Conservation (phyloP, 2,113 vertebrate genomes). For the Apus apus region DNA sequence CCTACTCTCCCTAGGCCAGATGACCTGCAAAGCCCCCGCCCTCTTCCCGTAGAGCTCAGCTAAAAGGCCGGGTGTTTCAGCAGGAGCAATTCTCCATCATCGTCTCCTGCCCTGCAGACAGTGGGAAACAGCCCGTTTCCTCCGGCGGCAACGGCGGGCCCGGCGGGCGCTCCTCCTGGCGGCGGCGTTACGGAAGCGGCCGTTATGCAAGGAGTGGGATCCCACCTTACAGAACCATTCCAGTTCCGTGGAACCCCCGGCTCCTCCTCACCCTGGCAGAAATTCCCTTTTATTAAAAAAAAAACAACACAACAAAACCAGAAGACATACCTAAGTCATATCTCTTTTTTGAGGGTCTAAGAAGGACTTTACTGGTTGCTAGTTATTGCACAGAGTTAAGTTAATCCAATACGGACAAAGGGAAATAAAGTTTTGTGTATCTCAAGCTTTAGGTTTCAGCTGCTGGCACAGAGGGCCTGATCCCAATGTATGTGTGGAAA, state of each 20-base stretch:
- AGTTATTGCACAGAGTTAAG: not conserved
- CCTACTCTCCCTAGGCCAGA: not conserved
- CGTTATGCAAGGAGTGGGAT: slow-evolving; percentile 38
- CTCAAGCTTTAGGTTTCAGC: not conserved
- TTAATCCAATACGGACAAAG: not conserved
- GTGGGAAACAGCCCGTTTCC: too few relatives aligned
- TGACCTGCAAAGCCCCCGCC: not conserved
- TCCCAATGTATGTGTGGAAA: not conserved
- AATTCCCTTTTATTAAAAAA: not conserved
- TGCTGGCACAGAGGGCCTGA: not conserved
- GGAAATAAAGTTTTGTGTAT: not conserved
- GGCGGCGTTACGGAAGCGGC: not conserved
- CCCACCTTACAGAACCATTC: slow-evolving; percentile 7
- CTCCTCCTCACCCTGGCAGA: not conserved
- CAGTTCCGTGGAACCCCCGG: accelerated
- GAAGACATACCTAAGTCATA: not conserved
- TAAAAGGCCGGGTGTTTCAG: not conserved
- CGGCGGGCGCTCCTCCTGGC: not conserved
- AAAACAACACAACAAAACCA: too few relatives aligned
- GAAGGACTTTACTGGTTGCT: not conserved
- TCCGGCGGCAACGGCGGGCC: too few relatives aligned
- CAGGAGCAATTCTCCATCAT: not conserved
- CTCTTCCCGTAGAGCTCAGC: not conserved
- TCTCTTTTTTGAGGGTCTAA: not conserved
- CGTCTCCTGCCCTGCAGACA: not conserved